These are phyloP conservation scores for Anser cygnoides DNA, from an alignment of 2,113 vertebrate species.

Conservation along the genomic window DNA sequence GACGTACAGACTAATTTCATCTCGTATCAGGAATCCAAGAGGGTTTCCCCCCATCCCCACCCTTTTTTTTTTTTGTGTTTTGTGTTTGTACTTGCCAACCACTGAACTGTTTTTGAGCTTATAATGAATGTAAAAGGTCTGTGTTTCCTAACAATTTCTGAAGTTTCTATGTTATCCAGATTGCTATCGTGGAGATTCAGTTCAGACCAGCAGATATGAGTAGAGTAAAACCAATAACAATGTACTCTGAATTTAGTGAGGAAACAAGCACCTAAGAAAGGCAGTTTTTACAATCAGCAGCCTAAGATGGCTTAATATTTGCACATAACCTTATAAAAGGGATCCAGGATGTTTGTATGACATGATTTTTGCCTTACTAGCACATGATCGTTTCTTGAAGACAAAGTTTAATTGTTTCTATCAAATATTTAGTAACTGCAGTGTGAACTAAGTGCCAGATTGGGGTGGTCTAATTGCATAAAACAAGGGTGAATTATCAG, in stretches of 20 bases:
- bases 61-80: not conserved
- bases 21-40: conserved; percentile 54
- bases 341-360: conserved; percentile 46
- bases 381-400: conserved; percentile 60
- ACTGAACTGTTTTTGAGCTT: conserved; percentile 47
- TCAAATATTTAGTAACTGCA: conserved; percentile 50
- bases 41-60: not conserved
- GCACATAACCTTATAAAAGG: conserved; percentile 58
- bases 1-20: conserved; percentile 64
- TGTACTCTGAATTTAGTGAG: not conserved
- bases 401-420: conserved; percentile 47
- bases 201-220: conserved; percentile 18
- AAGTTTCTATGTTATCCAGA: conserved; percentile 12
- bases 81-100: conserved; percentile 63
- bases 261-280: conserved; percentile 34
- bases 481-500: conserved; percentile 28
- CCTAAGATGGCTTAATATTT: conserved; percentile 58
- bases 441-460: conserved; percentile 77
- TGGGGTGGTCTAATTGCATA: conserved; percentile 58
- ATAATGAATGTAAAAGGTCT: conserved; percentile 66
- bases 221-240: not conserved
- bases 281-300: conserved; percentile 58
- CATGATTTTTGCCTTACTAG: conserved; percentile 81
- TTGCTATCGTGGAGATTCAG: conserved; percentile 9
- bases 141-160: conserved; percentile 55